Evolutionary conservation across 2,113 vertebrate species (phyloP).

Genomic region (Eulacestoma nigropectus): DNA sequence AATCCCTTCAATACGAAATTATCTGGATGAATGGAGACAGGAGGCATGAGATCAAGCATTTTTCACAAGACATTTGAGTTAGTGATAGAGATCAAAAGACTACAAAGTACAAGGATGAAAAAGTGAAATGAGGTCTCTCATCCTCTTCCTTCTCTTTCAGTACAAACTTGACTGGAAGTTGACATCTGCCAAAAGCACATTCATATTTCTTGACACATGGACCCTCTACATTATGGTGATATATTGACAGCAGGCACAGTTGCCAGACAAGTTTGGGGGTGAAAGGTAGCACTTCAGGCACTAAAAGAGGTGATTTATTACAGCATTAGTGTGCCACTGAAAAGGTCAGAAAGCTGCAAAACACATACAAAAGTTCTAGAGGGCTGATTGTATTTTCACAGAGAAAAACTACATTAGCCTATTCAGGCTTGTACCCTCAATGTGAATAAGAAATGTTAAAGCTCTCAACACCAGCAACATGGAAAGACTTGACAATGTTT

Average conservation of each 20-base stretch:
- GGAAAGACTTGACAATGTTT: neutral
- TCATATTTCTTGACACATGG: neutral
- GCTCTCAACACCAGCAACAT: neutral
- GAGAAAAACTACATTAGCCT: neutral
- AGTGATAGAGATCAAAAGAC: neutral
- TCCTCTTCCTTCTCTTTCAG: neutral
- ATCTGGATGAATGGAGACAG: neutral
- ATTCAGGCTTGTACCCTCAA: neutral
- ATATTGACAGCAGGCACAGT: neutral
- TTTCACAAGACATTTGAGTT: neutral
- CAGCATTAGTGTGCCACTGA: neutral
- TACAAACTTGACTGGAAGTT: neutral
- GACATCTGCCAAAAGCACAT: neutral
- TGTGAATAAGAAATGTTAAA: neutral
- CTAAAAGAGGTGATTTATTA: conserved; percentile 35
- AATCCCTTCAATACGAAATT: neutral
- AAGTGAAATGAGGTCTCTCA: neutral
- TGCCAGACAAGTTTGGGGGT: neutral
- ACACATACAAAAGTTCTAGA: neutral
- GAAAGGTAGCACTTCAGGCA: conserved; percentile 9
- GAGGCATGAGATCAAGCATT: neutral
- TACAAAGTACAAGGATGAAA: neutral
- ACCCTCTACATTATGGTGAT: neutral
- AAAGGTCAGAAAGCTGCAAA: conserved; percentile 46
- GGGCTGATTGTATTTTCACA: neutral